These are phyloP conservation scores for Grammomys dolichurus DNA, from an alignment of 2,113 vertebrate genomes.

Conservation along the genomic window DNA sequence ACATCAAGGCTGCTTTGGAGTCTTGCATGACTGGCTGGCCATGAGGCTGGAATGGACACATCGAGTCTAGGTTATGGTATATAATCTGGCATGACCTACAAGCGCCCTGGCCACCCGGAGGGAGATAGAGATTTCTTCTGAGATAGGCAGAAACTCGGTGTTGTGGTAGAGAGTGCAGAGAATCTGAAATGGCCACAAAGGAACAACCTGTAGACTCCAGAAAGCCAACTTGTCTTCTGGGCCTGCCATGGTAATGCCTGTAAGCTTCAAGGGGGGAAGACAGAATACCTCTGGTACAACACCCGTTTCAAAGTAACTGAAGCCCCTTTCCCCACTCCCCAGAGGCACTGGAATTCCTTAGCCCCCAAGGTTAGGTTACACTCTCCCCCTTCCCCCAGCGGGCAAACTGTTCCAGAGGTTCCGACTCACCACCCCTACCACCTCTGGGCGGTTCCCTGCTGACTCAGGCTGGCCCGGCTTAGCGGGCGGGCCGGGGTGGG, in stretches of 20 bases:
- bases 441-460: slow-evolving; percentile 38
- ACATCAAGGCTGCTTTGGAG: neutral
- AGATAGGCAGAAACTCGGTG: neutral
- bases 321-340: neutral
- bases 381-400: neutral
- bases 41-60: neutral
- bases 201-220: neutral
- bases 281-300: neutral
- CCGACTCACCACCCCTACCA: neutral
- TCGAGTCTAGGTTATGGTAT: neutral
- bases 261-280: neutral
- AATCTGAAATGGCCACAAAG: neutral
- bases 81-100: neutral
- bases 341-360: neutral
- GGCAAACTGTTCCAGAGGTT: neutral
- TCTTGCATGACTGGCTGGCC: neutral
- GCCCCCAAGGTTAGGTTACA: neutral
- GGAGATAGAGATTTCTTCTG: neutral
- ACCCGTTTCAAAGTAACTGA: neutral
- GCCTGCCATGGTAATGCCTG: neutral
- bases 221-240: neutral
- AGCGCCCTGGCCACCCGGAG: neutral
- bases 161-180: neutral
- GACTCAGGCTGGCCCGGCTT: slow-evolving; percentile 76
- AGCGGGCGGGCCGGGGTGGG: slow-evolving; percentile 62